A percentile compares a stretch with the other conserved stretches of the same genome.
Conservation (phyloP, 2,888 invertebrate genomes). For the Lordiphosa andalusiaca region DNA sequence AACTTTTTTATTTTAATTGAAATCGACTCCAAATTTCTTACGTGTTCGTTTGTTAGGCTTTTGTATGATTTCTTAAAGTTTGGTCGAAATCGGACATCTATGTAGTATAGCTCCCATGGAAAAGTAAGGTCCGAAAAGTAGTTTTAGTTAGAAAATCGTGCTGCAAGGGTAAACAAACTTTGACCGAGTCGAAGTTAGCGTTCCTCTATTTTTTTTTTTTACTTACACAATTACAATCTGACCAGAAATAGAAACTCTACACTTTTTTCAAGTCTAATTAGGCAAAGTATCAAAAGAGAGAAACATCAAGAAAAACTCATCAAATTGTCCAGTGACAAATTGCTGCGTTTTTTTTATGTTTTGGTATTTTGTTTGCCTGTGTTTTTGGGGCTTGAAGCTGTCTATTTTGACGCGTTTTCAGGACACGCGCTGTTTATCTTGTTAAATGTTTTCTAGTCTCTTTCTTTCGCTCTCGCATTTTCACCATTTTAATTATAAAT, state of each 20-base stretch:
- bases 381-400: constrained; percentile 29
- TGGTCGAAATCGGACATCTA: too few relatives aligned
- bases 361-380: constrained; percentile 1
- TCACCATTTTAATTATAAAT: constrained; percentile 66
- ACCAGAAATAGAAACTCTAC: constrained; percentile 10
- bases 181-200: too few relatives aligned
- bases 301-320: constrained; percentile 43
- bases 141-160: too few relatives aligned
- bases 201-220: too few relatives aligned
- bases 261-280: constrained; percentile 55
- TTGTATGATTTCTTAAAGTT: too few relatives aligned
- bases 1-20: too few relatives aligned
- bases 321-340: constrained; percentile 62
- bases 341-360: constrained; percentile 13
- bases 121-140: too few relatives aligned
- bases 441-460: constrained; percentile 37
- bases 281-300: constrained; percentile 16
- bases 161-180: too few relatives aligned
- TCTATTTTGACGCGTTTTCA: constrained; percentile 62
- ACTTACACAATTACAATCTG: too few relatives aligned
- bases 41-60: too few relatives aligned
- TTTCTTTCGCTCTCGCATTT: constrained; percentile 40
- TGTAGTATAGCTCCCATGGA: too few relatives aligned
- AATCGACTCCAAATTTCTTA: too few relatives aligned
- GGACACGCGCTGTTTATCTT: constrained; percentile 59